Evolutionary conservation across 2,113 vertebrate species (phyloP).

Genomic region (Cettia cetti): DNA sequence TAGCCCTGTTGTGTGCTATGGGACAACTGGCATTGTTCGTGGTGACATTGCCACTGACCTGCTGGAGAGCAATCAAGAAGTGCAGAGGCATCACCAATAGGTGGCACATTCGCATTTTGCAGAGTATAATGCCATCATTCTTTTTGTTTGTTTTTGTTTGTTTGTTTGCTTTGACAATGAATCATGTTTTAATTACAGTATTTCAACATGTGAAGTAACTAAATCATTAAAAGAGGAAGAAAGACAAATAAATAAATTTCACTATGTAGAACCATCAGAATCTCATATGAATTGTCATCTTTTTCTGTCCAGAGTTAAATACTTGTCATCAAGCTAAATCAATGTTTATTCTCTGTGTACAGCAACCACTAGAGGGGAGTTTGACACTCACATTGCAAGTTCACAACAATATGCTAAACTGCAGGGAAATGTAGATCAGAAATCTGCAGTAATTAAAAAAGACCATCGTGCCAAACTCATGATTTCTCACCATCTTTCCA

Average conservation of each 20-base stretch:
- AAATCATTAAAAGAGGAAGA: slow-evolving; percentile 12
- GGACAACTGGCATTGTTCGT: not conserved
- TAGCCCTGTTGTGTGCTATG: not conserved
- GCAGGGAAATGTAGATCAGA: not conserved
- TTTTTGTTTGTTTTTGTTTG: not conserved
- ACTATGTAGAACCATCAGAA: not conserved
- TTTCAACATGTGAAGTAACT: slow-evolving; percentile 36
- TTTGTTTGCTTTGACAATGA: slow-evolving; percentile 48
- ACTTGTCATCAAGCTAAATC: slow-evolving; percentile 18
- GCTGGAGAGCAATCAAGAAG: not conserved
- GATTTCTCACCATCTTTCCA: slow-evolving; percentile 12
- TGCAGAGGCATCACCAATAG: slow-evolving; percentile 20
- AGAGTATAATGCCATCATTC: not conserved
- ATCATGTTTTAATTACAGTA: slow-evolving; percentile 37
- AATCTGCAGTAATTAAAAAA: slow-evolving; percentile 25
- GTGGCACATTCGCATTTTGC: slow-evolving; percentile 40
- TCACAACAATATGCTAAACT: slow-evolving; percentile 3
- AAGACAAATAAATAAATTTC: not conserved
- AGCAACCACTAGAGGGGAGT: slow-evolving; percentile 57
- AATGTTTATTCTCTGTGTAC: slow-evolving; percentile 35
- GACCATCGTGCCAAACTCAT: not conserved
- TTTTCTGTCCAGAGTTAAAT: not conserved
- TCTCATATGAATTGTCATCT: not conserved
- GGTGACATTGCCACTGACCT: not conserved
- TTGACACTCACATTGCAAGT: slow-evolving; percentile 14